A percentile compares a stretch with the other conserved stretches of the same genome.
These are phyloP conservation scores for Catharus fuscescens DNA, from an alignment of 2,113 vertebrate species.

Conservation along the genomic window DNA sequence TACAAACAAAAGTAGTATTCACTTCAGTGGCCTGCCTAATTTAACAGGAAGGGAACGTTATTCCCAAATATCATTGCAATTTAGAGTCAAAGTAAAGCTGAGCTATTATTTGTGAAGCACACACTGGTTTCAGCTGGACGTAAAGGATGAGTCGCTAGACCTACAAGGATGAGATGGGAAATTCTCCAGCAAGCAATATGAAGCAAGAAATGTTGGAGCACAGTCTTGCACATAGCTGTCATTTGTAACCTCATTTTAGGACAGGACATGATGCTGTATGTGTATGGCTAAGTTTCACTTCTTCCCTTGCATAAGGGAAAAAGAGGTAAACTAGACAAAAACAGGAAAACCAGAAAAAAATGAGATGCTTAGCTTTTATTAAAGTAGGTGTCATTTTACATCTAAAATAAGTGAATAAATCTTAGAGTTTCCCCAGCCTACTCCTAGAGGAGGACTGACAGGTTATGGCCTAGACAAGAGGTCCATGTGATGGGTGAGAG, in stretches of 20 bases:
- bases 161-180: background rate
- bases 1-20: background rate
- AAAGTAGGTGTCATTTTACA: background rate
- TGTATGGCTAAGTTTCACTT: rapidly evolving
- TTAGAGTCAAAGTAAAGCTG: background rate
- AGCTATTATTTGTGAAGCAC: background rate
- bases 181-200: background rate
- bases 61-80: background rate
- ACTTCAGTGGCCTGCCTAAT: background rate
- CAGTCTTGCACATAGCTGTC: background rate
- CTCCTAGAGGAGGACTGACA: background rate
- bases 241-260: background rate
- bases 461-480: background rate
- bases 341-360: background rate
- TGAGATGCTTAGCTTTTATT: background rate
- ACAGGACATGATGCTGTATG: background rate
- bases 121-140: background rate
- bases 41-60: background rate
- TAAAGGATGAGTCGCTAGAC: background rate
- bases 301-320: background rate
- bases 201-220: background rate
- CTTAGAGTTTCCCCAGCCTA: background rate
- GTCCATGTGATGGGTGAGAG: background rate
- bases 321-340: background rate
- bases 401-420: background rate